A percentile compares a stretch with the other conserved stretches of the same genome.
Conservation (phyloP, 1,140 invertebrate genomes). For the Littorina saxatilis region DNA sequence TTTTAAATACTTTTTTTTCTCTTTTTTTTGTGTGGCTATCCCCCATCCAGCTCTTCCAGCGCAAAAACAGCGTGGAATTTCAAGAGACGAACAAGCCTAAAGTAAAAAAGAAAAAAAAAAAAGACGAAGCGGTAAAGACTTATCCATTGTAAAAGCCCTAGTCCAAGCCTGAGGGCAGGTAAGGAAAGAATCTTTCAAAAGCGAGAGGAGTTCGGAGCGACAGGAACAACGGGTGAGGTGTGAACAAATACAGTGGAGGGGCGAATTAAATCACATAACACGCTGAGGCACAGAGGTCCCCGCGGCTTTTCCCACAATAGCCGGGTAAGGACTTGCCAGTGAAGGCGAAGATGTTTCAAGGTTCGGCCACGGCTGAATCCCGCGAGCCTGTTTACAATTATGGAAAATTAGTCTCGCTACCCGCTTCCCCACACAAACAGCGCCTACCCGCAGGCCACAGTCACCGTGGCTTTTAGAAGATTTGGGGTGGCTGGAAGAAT, state of each 20-base stretch:
- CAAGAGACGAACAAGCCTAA: no score
- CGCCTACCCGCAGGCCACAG: slow-evolving; percentile 15
- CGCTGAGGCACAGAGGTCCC: slow-evolving; percentile 10
- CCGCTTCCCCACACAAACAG: slow-evolving; percentile 35
- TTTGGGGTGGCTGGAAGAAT: background rate
- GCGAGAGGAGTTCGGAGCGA: background rate
- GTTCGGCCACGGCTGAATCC: background rate
- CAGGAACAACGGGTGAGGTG: slow-evolving; percentile 31
- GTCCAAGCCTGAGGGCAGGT: background rate
- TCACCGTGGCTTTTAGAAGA: background rate
- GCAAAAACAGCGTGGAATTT: no score
- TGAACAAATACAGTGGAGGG: slow-evolving; percentile 24
- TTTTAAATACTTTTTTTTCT: no score
- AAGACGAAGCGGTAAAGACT: background rate
- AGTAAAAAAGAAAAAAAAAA: no score
- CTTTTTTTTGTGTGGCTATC: no score
- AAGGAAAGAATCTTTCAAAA: background rate
- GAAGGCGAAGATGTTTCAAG: background rate
- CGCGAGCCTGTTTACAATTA: slow-evolving; percentile 28
- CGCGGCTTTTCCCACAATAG: slow-evolving; percentile 8
- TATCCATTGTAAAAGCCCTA: background rate
- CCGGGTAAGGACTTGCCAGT: background rate
- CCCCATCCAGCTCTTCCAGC: no score
- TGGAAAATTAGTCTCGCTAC: slow-evolving; percentile 34
- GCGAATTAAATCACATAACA: slow-evolving; percentile 36